A percentile compares a stretch with the other conserved stretches of the same genome.
Evolutionary conservation across 2,797 vertebrate genomes (phyloP).

Genomic region (Enteromius mattozi): DNA sequence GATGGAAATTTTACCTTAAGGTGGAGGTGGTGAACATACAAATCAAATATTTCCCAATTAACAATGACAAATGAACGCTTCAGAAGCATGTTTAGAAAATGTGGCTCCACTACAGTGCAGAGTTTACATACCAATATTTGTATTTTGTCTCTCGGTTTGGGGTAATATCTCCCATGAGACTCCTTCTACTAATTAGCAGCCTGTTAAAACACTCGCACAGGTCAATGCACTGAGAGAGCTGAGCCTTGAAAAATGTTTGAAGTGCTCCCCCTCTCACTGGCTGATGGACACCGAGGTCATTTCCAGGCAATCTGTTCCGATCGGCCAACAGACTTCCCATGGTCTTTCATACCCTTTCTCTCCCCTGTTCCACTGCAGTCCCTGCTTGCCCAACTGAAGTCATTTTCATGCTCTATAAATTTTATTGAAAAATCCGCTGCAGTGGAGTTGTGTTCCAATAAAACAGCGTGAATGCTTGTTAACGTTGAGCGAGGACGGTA

Average conservation of each 20-base stretch:
- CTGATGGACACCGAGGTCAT: constrained; percentile 42
- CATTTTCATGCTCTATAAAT: constrained; percentile 75
- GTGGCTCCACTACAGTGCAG: neutral
- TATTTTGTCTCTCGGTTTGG: constrained; percentile 51
- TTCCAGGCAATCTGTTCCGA: constrained; percentile 44
- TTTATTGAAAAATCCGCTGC: constrained; percentile 74
- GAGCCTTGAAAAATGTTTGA: constrained; percentile 33
- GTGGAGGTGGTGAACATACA: neutral
- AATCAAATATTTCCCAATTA: constrained; percentile 15
- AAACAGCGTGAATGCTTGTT: constrained; percentile 68
- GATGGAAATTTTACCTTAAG: constrained; percentile 38
- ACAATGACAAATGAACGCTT: neutral
- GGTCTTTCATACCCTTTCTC: neutral
- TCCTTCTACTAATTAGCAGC: constrained; percentile 63
- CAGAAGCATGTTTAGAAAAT: constrained; percentile 1
- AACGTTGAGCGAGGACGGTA: constrained; percentile 60
- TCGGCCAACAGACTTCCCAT: constrained; percentile 20
- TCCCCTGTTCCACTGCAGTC: neutral
- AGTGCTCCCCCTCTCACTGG: constrained; percentile 40
- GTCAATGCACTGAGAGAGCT: constrained; percentile 58
- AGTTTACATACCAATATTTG: constrained; percentile 51
- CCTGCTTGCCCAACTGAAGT: constrained; percentile 61
- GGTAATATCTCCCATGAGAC: constrained; percentile 48
- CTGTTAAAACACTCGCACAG: constrained; percentile 67
- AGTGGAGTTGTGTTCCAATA: constrained; percentile 55